Base-by-base conservation (phyloP, 2,888 invertebrate genomes). In the Allacma fusca region DNA sequence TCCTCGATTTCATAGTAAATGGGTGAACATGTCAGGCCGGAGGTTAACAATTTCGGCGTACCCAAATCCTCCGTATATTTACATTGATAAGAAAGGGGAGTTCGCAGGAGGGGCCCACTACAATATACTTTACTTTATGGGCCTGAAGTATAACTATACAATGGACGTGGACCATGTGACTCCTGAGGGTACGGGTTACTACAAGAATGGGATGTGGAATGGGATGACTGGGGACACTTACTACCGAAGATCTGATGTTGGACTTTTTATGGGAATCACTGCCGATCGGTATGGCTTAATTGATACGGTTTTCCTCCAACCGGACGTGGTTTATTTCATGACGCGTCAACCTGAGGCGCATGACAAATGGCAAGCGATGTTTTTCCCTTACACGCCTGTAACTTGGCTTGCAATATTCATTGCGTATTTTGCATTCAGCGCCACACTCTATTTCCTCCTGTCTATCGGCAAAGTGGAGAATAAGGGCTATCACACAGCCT, bases 301-400 rank as follows among this genome's bases (percentile, higher is more conserved):
- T 34, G 72, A 72, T 16, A 23, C 57, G 5, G n/a, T 62, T 9
- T 12, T 28, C 24, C 34, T 62, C 23, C 72, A 72, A 62, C 12
- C 29, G 1, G 59, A 57, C 0, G 26, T 50, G 29, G 29, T 57
- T 28, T 57, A 59, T 21, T 72, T 72, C 21, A 59, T 72, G 2
- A 72, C 59, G 7, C 16, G 72, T 1, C n/a, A 50, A 7, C 72
- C 72, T 1, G 28, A 62, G 1, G 29, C 9, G 12, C 21, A 59
- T 21, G 21, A 59, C 5, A 59, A 62, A 1, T 72, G 72, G 72
- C 59, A 72, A 26, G 72, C 72, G n/a, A 72, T 72, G n/a, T n/a
- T 29, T n/a, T 72, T 59, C 29, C 72, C 72, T 4, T 73, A 62
- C 59, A 28, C 73, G 9, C 73, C 73, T 0, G 16, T 23, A 1